A percentile compares a stretch with the other conserved stretches of the same genome.
Evolutionary conservation across 64 coral and sea anemone genomes (phyloP).

Genomic region (Pachyseris speciosa): DNA sequence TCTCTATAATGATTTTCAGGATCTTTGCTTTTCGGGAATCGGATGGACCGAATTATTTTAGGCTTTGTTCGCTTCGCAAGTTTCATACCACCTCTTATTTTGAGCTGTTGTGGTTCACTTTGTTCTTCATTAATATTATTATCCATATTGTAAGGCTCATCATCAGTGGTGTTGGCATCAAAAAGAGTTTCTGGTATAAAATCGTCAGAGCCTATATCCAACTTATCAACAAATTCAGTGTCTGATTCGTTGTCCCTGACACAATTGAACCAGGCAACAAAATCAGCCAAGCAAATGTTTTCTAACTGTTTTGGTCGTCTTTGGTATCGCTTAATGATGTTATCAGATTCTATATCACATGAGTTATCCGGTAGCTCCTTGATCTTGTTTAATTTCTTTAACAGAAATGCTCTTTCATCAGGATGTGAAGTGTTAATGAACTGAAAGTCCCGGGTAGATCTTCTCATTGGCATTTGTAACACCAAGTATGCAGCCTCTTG

Average conservation of each 20-base stretch:
- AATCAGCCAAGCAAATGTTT: too few species aligned
- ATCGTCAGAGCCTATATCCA: constrained; percentile 19
- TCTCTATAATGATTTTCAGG: too few species aligned
- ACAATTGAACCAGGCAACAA: constrained; percentile 34
- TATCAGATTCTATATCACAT: constrained; percentile 78
- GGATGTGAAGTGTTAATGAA: constrained; percentile 67
- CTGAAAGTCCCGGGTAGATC: constrained; percentile 49
- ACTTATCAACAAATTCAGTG: too few species aligned
- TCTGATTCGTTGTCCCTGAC: not conserved
- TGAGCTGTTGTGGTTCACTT: constrained; percentile 29
- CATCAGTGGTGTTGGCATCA: constrained; percentile 52
- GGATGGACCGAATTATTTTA: constrained; percentile 60
- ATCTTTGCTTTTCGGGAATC: constrained; percentile 56
- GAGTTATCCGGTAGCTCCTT: constrained; percentile 78
- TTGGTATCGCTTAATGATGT: too few species aligned
- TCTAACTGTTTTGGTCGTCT: too few species aligned
- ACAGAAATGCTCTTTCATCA: constrained; percentile 69
- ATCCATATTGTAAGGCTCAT: constrained; percentile 14
- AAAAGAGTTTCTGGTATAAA: constrained; percentile 32
- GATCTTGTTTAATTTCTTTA: constrained; percentile 64
- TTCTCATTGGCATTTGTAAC: constrained; percentile 51
- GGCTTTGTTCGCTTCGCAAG: constrained; percentile 35
- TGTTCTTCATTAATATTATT: constrained; percentile 25
- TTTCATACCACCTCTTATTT: constrained; percentile 48
- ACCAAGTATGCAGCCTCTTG: constrained; percentile 72